phyloP scores from a whole-genome alignment of 2,888 invertebrate genomes.

The Gisinianus flammeolus region DNA sequence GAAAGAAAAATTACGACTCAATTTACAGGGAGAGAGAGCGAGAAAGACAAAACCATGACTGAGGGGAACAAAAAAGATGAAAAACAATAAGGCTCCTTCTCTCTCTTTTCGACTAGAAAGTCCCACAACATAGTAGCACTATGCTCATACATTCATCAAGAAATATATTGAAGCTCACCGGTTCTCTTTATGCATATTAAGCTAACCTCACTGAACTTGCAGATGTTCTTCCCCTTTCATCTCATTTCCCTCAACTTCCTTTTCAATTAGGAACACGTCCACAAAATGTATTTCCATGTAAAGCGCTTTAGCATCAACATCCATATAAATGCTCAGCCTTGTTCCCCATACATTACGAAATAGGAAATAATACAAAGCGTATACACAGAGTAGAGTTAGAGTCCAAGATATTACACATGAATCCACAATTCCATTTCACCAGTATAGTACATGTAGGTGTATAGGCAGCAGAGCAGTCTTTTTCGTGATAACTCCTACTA shows the following conservation, averaged over 20 bases:
- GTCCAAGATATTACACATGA: slow-evolving; percentile 2
- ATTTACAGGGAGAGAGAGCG: slow-evolving; percentile 19
- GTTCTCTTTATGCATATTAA: slow-evolving; percentile 35
- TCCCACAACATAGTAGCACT: slow-evolving; percentile 11
- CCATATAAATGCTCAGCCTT: not conserved
- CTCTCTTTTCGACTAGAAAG: slow-evolving; percentile 12
- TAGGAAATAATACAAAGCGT: not conserved
- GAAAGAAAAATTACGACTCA: slow-evolving; percentile 35
- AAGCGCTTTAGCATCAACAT: not conserved
- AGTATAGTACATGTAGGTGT: not conserved
- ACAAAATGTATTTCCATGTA: slow-evolving; percentile 13
- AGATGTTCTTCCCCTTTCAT: slow-evolving; percentile 49
- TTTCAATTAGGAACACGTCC: slow-evolving; percentile 51
- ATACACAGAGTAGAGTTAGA: not conserved
- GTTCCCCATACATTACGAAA: not conserved
- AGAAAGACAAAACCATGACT: not conserved
- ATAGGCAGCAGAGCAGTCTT: not conserved
- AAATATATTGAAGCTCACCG: not conserved
- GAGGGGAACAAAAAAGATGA: not conserved
- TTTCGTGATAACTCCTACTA: not conserved
- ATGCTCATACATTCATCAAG: slow-evolving; percentile 5
- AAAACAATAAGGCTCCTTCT: slow-evolving; percentile 11
- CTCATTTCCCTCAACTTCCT: slow-evolving; percentile 56
- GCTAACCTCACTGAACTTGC: slow-evolving; percentile 28
- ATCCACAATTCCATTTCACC: slow-evolving; percentile 16